phyloP scores from a whole-genome alignment of 2,113 vertebrate species.

The Nanger granti region DNA sequence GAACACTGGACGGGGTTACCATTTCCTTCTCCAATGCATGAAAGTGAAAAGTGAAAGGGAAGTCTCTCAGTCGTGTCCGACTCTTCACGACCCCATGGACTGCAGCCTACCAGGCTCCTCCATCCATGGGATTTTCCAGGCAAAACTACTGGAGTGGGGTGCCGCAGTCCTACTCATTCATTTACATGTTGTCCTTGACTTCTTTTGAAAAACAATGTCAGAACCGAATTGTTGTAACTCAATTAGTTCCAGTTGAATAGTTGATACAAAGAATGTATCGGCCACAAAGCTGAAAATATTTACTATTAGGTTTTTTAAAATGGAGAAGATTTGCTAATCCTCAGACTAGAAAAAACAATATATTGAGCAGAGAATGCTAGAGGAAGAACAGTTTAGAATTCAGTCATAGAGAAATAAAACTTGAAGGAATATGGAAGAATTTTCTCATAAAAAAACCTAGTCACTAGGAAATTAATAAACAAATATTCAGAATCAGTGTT shows the following conservation, averaged over 20 bases:
- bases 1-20: no score
- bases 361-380: background rate
- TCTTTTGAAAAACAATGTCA: background rate
- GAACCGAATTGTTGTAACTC: background rate
- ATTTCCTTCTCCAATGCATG: no score
- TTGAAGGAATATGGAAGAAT: background rate
- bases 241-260: background rate
- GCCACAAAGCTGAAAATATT: background rate
- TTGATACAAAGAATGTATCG: background rate
- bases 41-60: no score
- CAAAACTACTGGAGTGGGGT: no score
- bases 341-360: background rate
- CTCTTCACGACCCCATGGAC: no score
- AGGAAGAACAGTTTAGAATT: background rate
- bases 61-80: no score
- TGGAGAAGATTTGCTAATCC: background rate
- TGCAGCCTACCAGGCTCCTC: no score
- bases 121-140: no score
- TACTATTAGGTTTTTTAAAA: background rate
- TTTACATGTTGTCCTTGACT: background rate
- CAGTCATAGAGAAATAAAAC: background rate
- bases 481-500: background rate
- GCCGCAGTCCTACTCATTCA: background rate
- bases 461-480: background rate
- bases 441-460: background rate